Evolutionary conservation across 2,888 invertebrate genomes (phyloP), one percentile per base, ranked within the genome.

Genomic region (Drosophila koepferae): DNA sequence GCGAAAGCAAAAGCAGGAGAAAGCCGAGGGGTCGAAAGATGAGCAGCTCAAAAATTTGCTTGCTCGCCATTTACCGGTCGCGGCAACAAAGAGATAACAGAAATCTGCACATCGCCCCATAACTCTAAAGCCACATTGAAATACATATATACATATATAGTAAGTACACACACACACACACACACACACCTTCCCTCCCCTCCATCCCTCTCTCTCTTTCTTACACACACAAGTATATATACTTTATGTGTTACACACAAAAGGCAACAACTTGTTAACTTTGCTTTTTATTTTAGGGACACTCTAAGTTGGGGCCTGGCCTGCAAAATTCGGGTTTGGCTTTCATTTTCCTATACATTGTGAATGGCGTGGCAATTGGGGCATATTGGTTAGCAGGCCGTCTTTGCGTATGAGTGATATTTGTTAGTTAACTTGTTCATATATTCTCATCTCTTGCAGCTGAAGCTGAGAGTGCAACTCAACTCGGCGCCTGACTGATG

Each of bases 221-320:
- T 28, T 28, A 49, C 59, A 64, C 34, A 58, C 56, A 56, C 41
- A 51, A 46, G 41, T 58, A 44, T 63, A 44, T 60, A 44, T 61
- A 69, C 63, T 75, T 67, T 80, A 65, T 75, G 63, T 75, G 64
- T 54, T 63, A 61, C 72, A 61, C 72, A 78, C 67, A 81, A 80
- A 77, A 81, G 74, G 72, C 80, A 85, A 77, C 86, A 77, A 88
- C 86, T 85, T 85, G 89, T 88, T 88, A 86, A 88, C 85, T 85
- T 88, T 76, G 86, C 78, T 85, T 86, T 84, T 85, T 86, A 86
- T 85, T 88, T 88, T 82, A 67, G 72, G 69, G 66, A 44, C 62
- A 63, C 67, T 41, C 69, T 58, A 64, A 73, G 78, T 77, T 63
- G 36, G 65, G 65, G 38, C 61, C 51, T 34, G 77, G 34, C 49